Base-by-base conservation (phyloP, 92 coral and sea anemone genomes). In the Umimayanthus kanabou region DNA sequence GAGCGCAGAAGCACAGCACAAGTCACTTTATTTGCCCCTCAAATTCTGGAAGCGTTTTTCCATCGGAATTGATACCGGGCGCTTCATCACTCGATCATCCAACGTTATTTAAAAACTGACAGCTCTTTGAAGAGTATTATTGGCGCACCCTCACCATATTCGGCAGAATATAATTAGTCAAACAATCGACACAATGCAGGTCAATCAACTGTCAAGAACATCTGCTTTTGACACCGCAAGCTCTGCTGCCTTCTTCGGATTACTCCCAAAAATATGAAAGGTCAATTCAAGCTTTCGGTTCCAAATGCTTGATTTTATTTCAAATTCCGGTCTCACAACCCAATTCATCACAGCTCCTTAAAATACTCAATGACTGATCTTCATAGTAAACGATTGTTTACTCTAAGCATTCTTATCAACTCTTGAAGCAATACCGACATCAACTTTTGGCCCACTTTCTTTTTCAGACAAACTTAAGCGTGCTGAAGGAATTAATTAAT, bases 131-230 rank as follows among this genome's bases (percentile, higher is more conserved):
- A 57, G 78, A 83, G 70, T 85, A 43, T 66, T 20, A 74, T 39
- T 85, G 91, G 92, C 89, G 90, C 86, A 88, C 92, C 89, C 84
- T 85, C 90, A 40, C 96, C 96, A 85, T 93, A 94, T 92, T 89
- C 94, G 93, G 93, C 76, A 89, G 82, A 86, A 55, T 66, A 77
- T 94, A 85, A 94, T 94, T 92, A 86, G 78, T 58, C 78, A 85
- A 70, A 85, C 86, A 85, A 80, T 87, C 79, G 28, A 80, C 86
- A 89, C 96, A 90, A 90, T 87, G 66, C 39, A 22, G n/a, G 25
- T 83, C 78, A 73, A 82, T 83, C 87, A 69, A 16, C 42, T 83
- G 87, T 83, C 87, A 70, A 33, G 26, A 83, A 83, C 78, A 83
- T 43, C 77, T 83, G 55, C 85, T 40, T 57, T 81, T 81, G 18